Evolutionary conservation across 35 echinoderm and acorn worm species (phyloP), one percentile per base, ranked within the genome.

Genomic region (Patiria miniata): DNA sequence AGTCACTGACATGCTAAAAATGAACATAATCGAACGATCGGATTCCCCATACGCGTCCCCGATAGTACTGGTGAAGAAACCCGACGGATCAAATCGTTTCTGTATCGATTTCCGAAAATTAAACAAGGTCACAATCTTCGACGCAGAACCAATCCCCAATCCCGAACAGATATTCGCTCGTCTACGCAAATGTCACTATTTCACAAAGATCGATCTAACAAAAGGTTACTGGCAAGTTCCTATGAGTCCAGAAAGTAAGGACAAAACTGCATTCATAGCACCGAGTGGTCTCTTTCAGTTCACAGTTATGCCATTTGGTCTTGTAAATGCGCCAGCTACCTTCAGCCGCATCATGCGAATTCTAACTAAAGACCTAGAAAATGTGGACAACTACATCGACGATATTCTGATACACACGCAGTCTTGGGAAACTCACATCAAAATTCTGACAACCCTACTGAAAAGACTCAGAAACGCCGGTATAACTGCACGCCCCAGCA

Each of bases 161-260:
- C 89, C 36, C 28, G 89, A 91, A 36, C 83, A 91, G 19, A 84
- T 87, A 14, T 87, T 91, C 56, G 47, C 89, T 15, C 77, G 60
- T 39, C 51, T 91, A 17, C n/a, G 89, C 89, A 18, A 86, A 79
- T 39, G 89, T 79, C 76, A 32, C 14, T 86, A 50, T 58, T 91
- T 91, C 65, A 47, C 89, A 1, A 86, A 86, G 23, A 22, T 91
- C 8, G 89, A 91, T 85, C 51, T 91, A 37, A 86, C 26, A 23
- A 85, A 86, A 86, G 89, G 89, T 21, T 91, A 91, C 53, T 91
- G 89, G 89, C 89, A 91, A 40, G 44, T 90, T 42, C 79, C 38
- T 7, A 15, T 90, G 10, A 51, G 23, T n/a, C 19, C 8, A 50
- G 88, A 69, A 39, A 7, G 7, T 37, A 83, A 83, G 52, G 51